phyloP scores from a whole-genome alignment of 2,797 vertebrate genomes.

The Petrocephalus schoutedeni region DNA sequence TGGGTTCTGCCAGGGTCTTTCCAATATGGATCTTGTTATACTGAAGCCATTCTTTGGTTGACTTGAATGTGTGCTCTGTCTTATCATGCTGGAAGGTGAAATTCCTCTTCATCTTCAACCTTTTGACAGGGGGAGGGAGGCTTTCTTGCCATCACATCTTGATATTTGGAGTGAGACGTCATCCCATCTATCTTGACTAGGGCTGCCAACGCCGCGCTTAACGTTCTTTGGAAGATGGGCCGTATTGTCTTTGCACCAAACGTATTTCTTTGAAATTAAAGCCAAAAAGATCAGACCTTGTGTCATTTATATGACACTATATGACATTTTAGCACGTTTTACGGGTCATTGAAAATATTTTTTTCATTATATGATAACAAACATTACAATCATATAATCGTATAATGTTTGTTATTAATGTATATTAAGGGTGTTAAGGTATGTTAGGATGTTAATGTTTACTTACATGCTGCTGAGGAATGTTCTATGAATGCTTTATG shows the following conservation, averaged over 20 bases:
- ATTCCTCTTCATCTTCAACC: not conserved
- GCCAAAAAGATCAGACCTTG: not conserved
- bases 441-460: too few relatives aligned
- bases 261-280: not conserved
- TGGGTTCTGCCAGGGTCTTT: not conserved
- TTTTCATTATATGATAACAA: too few relatives aligned
- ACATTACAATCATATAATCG: too few relatives aligned
- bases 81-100: not conserved
- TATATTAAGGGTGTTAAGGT: too few relatives aligned
- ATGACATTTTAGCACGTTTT: not conserved
- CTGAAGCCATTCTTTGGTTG: not conserved
- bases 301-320: not conserved
- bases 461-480: too few relatives aligned
- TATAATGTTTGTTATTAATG: too few relatives aligned
- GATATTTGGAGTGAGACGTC: not conserved
- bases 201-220: not conserved
- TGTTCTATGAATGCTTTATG: too few relatives aligned
- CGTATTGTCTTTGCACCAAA: not conserved
- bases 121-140: not conserved
- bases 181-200: not conserved
- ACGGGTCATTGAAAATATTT: too few relatives aligned
- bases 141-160: not conserved
- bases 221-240: not conserved
- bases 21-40: not conserved
- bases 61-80: not conserved